A percentile compares a stretch with the other conserved stretches of the same genome.
phyloP scores from a whole-genome alignment of 2,888 invertebrate genomes.

The Aspidapion aeneum region DNA sequence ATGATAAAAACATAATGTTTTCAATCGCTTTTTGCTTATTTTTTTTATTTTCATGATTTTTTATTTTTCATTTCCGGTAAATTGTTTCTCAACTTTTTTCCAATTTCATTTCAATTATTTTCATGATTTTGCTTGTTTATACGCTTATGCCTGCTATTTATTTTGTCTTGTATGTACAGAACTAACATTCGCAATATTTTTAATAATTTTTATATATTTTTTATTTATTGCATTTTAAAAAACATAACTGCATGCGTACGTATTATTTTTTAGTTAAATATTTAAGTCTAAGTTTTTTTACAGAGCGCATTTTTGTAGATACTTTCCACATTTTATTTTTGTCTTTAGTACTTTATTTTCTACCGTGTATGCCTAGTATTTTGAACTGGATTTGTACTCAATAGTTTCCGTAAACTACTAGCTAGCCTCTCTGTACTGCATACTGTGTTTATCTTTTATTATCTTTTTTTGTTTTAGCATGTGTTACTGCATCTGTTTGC shows the following conservation, averaged over 20 bases:
- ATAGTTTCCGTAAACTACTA: slow-evolving; percentile 8
- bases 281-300: too few species aligned
- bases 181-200: not conserved
- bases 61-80: not conserved
- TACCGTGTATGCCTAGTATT: not conserved
- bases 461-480: not conserved
- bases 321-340: not conserved
- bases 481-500: not conserved
- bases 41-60: too few species aligned
- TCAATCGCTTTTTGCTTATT: too few species aligned
- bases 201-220: too few species aligned
- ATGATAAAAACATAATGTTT: too few species aligned
- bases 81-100: not conserved
- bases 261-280: not conserved
- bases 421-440: slow-evolving; percentile 42
- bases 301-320: not conserved
- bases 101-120: not conserved
- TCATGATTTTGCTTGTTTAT: slow-evolving; percentile 13
- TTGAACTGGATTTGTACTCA: too few species aligned
- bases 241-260: not conserved
- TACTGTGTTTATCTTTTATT: slow-evolving; percentile 34
- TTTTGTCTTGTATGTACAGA: slow-evolving; percentile 7
- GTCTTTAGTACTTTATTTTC: not conserved
- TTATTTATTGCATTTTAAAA: too few species aligned
- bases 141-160: slow-evolving; percentile 17